A percentile compares a stretch with the other conserved stretches of the same genome.
phyloP scores from a whole-genome alignment of 2,888 invertebrate species.

The Zaprionus obscuricornis region DNA sequence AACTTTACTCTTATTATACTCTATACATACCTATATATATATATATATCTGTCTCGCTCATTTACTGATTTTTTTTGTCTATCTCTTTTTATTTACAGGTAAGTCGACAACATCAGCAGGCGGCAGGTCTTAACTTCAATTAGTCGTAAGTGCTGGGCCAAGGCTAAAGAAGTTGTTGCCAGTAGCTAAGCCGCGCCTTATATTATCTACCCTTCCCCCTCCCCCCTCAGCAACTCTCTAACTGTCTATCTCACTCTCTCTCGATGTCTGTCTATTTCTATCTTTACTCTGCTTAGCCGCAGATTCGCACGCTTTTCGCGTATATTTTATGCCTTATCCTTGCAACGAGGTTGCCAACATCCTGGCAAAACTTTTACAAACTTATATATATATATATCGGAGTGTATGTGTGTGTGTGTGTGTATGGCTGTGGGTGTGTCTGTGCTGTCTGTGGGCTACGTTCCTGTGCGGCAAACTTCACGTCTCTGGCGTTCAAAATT shows the following conservation, averaged over 20 bases:
- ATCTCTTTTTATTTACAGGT: conserved; percentile 54
- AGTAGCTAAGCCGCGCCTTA: conserved; percentile 15
- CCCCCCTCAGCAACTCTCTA: not conserved
- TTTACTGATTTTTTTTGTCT: conserved; percentile 3
- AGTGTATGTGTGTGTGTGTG: not conserved
- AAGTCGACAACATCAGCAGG: conserved; percentile 42
- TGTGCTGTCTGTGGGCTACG: conserved; percentile 16
- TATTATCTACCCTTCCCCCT: conserved; percentile 1
- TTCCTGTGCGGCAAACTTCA: conserved; percentile 40
- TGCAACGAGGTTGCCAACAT: conserved; percentile 14
- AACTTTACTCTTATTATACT: not conserved
- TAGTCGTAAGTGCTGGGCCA: conserved; percentile 73
- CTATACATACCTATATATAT: not conserved
- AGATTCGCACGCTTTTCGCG: conserved; percentile 56
- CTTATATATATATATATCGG: conserved; percentile 3
- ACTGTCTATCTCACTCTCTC: not conserved
- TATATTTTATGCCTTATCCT: conserved; percentile 56
- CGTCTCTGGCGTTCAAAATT: conserved; percentile 59
- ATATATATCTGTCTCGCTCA: not conserved
- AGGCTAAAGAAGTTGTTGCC: conserved; percentile 31
- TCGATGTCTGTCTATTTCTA: not conserved
- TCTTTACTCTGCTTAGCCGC: not conserved
- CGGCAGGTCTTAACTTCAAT: conserved; percentile 68
- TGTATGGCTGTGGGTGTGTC: conserved; percentile 1
- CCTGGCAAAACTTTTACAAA: conserved; percentile 23